Evolutionary conservation across 2,797 vertebrate species (phyloP).

Genomic region (Gallirallus australis): DNA sequence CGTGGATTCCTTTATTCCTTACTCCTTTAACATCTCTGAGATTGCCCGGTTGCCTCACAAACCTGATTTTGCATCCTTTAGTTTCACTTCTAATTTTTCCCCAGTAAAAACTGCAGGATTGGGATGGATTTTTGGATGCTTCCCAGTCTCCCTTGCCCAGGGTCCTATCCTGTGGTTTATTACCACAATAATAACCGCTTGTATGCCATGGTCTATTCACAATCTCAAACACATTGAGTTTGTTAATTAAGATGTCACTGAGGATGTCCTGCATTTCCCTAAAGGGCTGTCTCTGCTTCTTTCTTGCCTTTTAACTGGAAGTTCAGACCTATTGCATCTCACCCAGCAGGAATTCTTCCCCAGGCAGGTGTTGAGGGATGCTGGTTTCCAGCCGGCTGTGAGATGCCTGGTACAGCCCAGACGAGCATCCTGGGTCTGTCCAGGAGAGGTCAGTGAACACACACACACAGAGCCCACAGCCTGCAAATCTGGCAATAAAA

Average conservation of each 20-base stretch:
- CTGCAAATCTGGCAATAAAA: background rate
- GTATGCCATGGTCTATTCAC: background rate
- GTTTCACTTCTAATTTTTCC: background rate
- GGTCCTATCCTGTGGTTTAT: background rate
- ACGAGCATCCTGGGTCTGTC: background rate
- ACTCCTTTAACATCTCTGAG: background rate
- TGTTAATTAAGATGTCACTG: background rate
- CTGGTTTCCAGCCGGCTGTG: background rate
- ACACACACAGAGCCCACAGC: background rate
- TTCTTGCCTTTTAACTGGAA: background rate
- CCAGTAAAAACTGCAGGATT: background rate
- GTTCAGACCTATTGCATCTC: accelerated
- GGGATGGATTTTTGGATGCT: background rate
- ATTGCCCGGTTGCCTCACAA: background rate
- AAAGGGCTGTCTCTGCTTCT: background rate
- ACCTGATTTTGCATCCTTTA: background rate
- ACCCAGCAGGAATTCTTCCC: background rate
- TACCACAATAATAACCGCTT: background rate
- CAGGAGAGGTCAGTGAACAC: constrained; percentile 68
- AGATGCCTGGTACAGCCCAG: background rate
- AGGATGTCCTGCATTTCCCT: background rate
- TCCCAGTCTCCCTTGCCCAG: background rate
- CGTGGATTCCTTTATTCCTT: background rate
- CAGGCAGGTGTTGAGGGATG: accelerated
- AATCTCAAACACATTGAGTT: background rate